Conservation (phyloP, 2,113 vertebrate genomes). For the Vidua chalybeata region DNA sequence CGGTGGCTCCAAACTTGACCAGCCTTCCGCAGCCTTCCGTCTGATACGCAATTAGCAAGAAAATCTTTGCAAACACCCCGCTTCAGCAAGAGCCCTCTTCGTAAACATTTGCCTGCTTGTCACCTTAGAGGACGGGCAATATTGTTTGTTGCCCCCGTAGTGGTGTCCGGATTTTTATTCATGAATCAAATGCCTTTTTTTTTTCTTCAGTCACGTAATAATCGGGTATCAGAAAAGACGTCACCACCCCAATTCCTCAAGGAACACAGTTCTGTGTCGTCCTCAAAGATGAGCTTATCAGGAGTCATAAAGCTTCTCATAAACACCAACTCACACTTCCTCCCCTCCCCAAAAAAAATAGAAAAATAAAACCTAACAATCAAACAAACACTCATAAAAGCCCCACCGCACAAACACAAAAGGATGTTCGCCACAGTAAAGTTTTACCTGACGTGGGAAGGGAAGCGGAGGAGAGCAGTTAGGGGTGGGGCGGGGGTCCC, state of each 20-base stretch:
- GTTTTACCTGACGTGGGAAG: background rate
- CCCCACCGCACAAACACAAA: background rate
- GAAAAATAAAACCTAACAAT: background rate
- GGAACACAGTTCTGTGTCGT: conserved; percentile 91
- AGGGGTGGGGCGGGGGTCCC: background rate
- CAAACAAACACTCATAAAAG: background rate
- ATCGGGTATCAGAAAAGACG: conserved; percentile 91
- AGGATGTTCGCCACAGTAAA: background rate
- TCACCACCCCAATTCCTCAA: conserved; percentile 94
- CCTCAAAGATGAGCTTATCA: conserved; percentile 89
- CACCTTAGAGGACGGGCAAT: conserved; percentile 84
- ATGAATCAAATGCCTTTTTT: conserved; percentile 85
- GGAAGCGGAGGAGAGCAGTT: background rate
- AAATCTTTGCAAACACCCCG: conserved; percentile 70
- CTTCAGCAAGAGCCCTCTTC: conserved; percentile 74
- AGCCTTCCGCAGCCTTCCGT: conserved; percentile 75
- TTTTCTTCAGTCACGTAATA: conserved; percentile 88
- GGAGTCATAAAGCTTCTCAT: conserved; percentile 84
- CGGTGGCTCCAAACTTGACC: conserved; percentile 76
- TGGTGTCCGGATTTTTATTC: conserved; percentile 91
- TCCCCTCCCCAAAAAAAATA: background rate
- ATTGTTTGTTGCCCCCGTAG: conserved; percentile 82
- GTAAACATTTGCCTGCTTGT: conserved; percentile 84
- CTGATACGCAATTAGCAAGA: conserved; percentile 72
- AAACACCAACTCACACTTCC: conserved; percentile 76